Percentiles rank a stretch among this genome's conserved stretches.
These are phyloP conservation scores for Stenichneumon culpator DNA, from an alignment of 2,888 invertebrate genomes.

Conservation along the genomic window DNA sequence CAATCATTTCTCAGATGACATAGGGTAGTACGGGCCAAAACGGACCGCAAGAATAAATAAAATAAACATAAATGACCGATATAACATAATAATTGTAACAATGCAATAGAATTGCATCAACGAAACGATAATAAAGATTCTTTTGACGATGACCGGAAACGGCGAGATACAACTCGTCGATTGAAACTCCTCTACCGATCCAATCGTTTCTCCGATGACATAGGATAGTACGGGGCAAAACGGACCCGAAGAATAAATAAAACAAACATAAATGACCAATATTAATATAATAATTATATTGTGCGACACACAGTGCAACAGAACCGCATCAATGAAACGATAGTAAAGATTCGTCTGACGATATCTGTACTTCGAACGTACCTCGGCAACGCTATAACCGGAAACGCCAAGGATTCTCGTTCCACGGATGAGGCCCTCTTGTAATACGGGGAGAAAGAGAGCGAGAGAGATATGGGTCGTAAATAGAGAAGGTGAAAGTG, in stretches of 20 bases:
- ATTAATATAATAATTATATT: no score
- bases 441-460: not conserved
- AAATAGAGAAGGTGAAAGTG: conserved; percentile 59
- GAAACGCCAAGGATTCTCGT: conserved; percentile 55
- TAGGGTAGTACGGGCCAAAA: no score
- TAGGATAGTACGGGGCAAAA: no score
- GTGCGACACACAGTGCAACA: not conserved
- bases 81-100: no score
- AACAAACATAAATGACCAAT: no score
- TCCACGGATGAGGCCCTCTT: conserved; percentile 8
- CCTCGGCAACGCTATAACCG: conserved; percentile 49
- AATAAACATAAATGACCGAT: no score
- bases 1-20: not conserved
- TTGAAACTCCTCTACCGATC: not conserved
- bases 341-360: not conserved
- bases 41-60: no score
- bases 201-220: no score
- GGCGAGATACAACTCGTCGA: not conserved
- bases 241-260: no score
- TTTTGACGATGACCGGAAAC: not conserved
- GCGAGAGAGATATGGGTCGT: not conserved
- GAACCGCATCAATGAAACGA: not conserved
- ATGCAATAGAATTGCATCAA: not conserved
- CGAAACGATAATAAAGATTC: not conserved
- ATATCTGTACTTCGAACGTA: conserved; percentile 19